Evolutionary conservation across 2,113 vertebrate species (phyloP), one percentile per base, ranked within the genome.

Genomic region (Ginglymostoma cirratum): DNA sequence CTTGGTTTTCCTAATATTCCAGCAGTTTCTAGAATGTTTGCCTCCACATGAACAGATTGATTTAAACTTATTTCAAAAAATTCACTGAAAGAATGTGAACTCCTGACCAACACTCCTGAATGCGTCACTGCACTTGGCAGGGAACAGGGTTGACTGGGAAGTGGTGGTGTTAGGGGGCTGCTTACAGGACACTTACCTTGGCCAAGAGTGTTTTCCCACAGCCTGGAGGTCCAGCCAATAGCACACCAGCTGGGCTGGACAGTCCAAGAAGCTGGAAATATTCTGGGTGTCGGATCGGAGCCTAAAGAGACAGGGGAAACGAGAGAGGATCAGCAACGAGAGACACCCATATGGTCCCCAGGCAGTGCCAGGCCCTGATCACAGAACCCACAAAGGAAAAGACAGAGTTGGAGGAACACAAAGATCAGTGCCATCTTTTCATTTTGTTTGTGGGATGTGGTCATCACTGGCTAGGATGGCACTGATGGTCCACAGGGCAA

Each of bases 141-240:
- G 3, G n/a, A 17, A 12, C n/a, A 3, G 14, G 3, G 10, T 14
- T 19, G 12, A 80, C 34, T 34, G 30, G 76, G 21, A 2, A 1
- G 76, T 1, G 76, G 14, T 12, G n/a, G 15, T 1, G 30, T 1
- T 10, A 10, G 55, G 55, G 55, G 55, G 55, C 12, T 61, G 48
- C 48, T 38, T 4, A 45, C 38, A 61, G 12, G 48, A 17, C 6
- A 42, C 52, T 92, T 97, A 99, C 99, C 98, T 99, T 99, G 15
- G 99, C 99, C 55, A 99, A 97, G 1, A 99, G 97, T 0, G 99
- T 99, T 96, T 99, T 99, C 55, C 99, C 99, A 97, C 99, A 99
- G 3, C 99, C 99, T 55, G 99, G 99, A 95, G 99, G 99, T 66
- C 99, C 99, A 48, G 99, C 99, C 94, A 99, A 98, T 93, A 99